Conservation (phyloP, 2,888 invertebrate genomes). For the Andrena praecox region DNA sequence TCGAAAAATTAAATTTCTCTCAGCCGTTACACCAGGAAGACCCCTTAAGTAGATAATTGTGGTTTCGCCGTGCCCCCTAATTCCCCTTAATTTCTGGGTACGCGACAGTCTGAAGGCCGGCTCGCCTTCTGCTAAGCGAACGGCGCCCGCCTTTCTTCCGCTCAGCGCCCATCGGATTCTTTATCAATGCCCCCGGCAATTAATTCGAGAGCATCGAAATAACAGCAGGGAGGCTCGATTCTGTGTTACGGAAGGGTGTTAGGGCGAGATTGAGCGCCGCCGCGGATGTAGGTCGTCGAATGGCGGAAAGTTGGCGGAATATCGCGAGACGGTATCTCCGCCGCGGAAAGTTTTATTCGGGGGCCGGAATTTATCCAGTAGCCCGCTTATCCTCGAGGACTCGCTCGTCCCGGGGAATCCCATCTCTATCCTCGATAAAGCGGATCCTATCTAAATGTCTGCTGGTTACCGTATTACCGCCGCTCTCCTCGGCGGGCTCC, state of each 20-base stretch:
- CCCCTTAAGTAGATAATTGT: conserved; percentile 6
- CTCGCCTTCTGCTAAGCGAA: too few species aligned
- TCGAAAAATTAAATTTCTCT: too few species aligned
- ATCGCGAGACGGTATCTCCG: background rate
- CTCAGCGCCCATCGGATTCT: too few species aligned
- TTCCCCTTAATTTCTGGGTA: conserved; percentile 3
- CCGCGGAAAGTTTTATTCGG: conserved; percentile 10
- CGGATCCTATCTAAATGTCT: conserved; percentile 56
- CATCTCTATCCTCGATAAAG: conserved; percentile 43
- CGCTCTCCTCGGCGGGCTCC: conserved; percentile 22
- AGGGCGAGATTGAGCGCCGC: too few species aligned
- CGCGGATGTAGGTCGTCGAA: background rate
- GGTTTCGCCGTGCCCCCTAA: background rate
- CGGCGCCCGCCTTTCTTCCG: too few species aligned
- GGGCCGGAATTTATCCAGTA: conserved; percentile 38
- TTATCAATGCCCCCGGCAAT: too few species aligned
- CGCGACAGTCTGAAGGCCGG: background rate
- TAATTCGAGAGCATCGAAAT: too few species aligned
- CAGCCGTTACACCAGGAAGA: too few species aligned
- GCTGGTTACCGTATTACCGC: conserved; percentile 47
- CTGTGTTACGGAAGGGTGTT: too few species aligned
- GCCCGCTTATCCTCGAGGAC: conserved; percentile 41
- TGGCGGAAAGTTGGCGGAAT: conserved; percentile 1
- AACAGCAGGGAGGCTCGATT: too few species aligned
- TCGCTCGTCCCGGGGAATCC: conserved; percentile 42